Evolutionary conservation across 2,797 vertebrate genomes (phyloP), one percentile per base, ranked within the genome.

Genomic region (Choloepus didactylus): DNA sequence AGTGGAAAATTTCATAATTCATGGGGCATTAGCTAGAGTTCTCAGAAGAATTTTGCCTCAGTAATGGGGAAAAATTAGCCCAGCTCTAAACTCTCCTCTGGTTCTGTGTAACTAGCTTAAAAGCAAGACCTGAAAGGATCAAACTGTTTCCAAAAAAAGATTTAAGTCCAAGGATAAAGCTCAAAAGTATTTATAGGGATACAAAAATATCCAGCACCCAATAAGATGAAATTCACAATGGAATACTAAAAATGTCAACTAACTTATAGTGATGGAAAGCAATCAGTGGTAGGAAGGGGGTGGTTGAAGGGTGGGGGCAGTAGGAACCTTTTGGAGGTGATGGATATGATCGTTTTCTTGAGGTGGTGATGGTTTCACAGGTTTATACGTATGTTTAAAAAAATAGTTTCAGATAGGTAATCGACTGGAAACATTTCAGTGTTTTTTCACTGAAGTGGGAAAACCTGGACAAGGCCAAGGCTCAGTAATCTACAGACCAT

Each of bases 31-130:
- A 35, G 49, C 64, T 72, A 60, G 18, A 38, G 18, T 31, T 41
- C 80, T 38, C 23, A 11, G 51, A 46, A 83, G 80, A 76, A 41
- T 79, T 89, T 73, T 85, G 35, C 56, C 44, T 70, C 5, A 15
- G 41, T 79, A 14, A 41, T 56, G 35, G 83, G 23, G 75, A 67
- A 18, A 90, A 83, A 35, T 72, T 60, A 56, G 69, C 38, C n/a
- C 49, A 31, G 21, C 23, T 62, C 51, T 89, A 87, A 80, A 75
- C 66, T 56, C 66, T 35, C 29, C 9, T 87, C 49, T 91, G 69
- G n/a, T 80, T 79, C 54, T 96, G 25, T 81, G 86, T 93, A 38
- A 82, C 62, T 73, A 56, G 49, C 44, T 75, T 80, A 38, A 94
- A 84, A 92, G 14, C 15, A 92, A 90, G n/a, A 76, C n/a, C 38